Percentiles rank a stretch among this genome's conserved stretches.
Conservation (phyloP, 2,113 vertebrate genomes). For the Otolemur garnettii region DNA sequence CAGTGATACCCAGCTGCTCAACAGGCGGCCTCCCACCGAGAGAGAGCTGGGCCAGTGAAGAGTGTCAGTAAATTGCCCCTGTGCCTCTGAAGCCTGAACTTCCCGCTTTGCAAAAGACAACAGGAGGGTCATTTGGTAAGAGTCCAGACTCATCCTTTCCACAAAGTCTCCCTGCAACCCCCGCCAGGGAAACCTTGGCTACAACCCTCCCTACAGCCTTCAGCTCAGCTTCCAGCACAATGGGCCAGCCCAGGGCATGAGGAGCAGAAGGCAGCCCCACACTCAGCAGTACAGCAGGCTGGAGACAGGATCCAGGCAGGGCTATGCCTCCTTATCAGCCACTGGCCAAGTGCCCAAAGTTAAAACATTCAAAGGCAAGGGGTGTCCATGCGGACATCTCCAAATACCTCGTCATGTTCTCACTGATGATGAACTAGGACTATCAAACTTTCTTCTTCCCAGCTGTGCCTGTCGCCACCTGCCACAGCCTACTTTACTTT, state of each 20-base stretch:
- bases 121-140: conserved; percentile 53
- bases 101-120: conserved; percentile 51
- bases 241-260: neutral
- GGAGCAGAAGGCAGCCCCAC: neutral
- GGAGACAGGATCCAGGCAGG: neutral
- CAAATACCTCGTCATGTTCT: conserved; percentile 4
- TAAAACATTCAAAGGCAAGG: neutral
- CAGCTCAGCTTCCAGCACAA: neutral
- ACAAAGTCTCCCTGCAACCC: conserved; percentile 46
- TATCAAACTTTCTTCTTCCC: neutral
- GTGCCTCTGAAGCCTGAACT: conserved; percentile 38
- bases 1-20: conserved; percentile 63
- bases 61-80: conserved; percentile 53
- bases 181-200: conserved; percentile 47
- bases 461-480: neutral
- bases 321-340: neutral
- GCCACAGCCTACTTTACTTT: neutral
- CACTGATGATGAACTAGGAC: neutral
- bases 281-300: neutral
- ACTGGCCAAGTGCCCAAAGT: neutral
- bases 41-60: neutral
- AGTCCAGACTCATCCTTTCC: conserved; percentile 59
- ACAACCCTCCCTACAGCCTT: neutral
- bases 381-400: neutral
- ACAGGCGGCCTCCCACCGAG: conserved; percentile 58